Percentiles rank a stretch among this genome's conserved stretches.
Evolutionary conservation across 2,888 invertebrate genomes (phyloP).

Genomic region (Drosophila kanekoi): DNA sequence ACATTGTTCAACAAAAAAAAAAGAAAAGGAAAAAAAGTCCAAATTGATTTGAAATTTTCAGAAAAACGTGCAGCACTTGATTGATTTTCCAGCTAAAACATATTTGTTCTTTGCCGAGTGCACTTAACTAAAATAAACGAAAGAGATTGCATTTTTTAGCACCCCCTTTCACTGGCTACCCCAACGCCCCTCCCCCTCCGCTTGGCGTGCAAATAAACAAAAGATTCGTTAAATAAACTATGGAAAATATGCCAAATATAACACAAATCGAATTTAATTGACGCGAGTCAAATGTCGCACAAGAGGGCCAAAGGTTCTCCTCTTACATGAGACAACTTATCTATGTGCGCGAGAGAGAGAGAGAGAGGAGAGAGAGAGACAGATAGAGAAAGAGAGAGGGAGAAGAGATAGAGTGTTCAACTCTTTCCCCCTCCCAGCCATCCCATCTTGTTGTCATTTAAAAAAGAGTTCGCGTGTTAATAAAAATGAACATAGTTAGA

Average conservation of each 20-base stretch:
- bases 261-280: slow-evolving; percentile 77
- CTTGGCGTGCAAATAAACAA: slow-evolving; percentile 41
- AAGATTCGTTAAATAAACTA: slow-evolving; percentile 62
- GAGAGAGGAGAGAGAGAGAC: background rate
- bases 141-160: background rate
- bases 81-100: slow-evolving; percentile 27
- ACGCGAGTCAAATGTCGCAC: slow-evolving; percentile 72
- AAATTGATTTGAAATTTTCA: background rate
- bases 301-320: slow-evolving; percentile 51
- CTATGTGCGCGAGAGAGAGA: background rate
- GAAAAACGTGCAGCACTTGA: slow-evolving; percentile 1
- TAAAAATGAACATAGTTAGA: slow-evolving; percentile 33
- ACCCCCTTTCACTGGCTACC: background rate
- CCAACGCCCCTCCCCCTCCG: background rate
- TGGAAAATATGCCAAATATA: slow-evolving; percentile 36
- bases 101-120: slow-evolving; percentile 19
- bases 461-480: slow-evolving; percentile 73
- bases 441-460: slow-evolving; percentile 38
- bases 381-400: background rate
- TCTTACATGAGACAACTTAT: background rate
- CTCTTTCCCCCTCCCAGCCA: slow-evolving; percentile 12
- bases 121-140: slow-evolving; percentile 21
- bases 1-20: background rate
- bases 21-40: background rate
- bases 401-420: slow-evolving; percentile 28